Base-by-base conservation (phyloP, 2,797 vertebrate species). In the Astyanax mexicanus region DNA sequence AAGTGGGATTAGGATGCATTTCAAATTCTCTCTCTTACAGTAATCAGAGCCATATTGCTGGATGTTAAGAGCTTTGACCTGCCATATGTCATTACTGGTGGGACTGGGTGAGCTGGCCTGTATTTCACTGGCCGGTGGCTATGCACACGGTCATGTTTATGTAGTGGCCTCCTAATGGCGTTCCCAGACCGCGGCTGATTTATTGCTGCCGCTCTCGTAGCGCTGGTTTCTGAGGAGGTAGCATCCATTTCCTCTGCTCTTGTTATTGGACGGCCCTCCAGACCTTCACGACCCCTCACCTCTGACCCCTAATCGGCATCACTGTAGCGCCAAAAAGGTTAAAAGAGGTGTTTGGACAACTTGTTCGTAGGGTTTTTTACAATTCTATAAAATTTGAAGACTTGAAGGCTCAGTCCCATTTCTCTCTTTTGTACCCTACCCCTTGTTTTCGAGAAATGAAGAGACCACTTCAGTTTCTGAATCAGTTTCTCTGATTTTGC, bases 111-210 rank as follows among this genome's bases (percentile, higher is more conserved):
- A 8, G 17, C n/a, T 15, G 12, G 11, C 45, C 19, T 38, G 15
- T 5, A 32, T 45, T 55, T 37, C 42, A 42, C 4, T 49, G 19
- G 45, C 25, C 51, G 11, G n/a, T 55, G 71, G 61, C 42, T 54
- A 38, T 13, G 51, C 19, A 69, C 61, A 69, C 62, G 29, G 32
- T 37, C 57, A 37, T 58, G 55, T 54, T 55, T 66, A 4, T 57
- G 40, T 62, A 62, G 25, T 29, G 54, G n/a, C 27, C 10, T 32
- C 9, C 37, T 81, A 52, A 82, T 84, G 54, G 65, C 27, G 51
- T 81, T 78, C 42, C 67, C 82, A 75, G 78, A 77, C 68, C 75
- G 29, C 37, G 52, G 38, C 64, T 77, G 65, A 83, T 79, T 82
- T 79, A 80, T 40, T 35, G 60, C 47, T 62, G 27, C 47, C 45